Percentiles rank a stretch among this genome's conserved stretches.
Conservation (phyloP, 1,140 invertebrate genomes). For the Alviniconcha marisindica region DNA sequence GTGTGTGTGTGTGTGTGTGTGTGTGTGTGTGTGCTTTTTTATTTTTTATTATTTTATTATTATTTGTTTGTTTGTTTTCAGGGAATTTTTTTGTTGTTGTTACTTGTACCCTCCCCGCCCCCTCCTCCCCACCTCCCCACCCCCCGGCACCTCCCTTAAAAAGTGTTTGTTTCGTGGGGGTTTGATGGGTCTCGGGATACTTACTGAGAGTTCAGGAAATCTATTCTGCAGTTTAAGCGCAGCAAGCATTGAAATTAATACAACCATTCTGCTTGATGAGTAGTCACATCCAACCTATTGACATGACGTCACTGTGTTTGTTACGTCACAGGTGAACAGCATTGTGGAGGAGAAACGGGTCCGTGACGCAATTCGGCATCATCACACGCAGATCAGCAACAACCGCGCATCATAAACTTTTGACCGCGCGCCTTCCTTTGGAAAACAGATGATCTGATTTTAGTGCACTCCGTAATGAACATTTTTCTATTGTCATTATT, state of each 20-base stretch:
- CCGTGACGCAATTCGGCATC: not conserved
- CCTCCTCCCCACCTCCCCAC: not conserved
- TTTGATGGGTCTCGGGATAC: too few species aligned
- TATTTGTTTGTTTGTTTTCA: not conserved
- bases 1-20: constrained; percentile 15
- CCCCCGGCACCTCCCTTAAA: not conserved
- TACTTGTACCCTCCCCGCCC: not conserved
- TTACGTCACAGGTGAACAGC: constrained; percentile 15
- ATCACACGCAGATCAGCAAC: not conserved
- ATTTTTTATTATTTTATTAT: not conserved
- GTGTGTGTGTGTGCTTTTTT: not conserved
- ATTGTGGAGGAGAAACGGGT: not conserved
- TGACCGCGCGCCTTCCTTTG: too few species aligned
- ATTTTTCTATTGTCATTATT: too few species aligned
- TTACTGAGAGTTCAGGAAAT: too few species aligned
- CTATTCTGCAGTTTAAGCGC: too few species aligned
- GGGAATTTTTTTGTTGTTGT: not conserved
- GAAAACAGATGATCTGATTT: too few species aligned
- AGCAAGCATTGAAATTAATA: too few species aligned
- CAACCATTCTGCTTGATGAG: too few species aligned
- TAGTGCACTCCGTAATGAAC: too few species aligned
- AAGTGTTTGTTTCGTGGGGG: too few species aligned
- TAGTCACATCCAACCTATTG: not conserved
- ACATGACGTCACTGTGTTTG: not conserved
- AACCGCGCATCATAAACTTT: too few species aligned